Conservation (phyloP, 2,888 invertebrate species). For the Unio delphinus region DNA sequence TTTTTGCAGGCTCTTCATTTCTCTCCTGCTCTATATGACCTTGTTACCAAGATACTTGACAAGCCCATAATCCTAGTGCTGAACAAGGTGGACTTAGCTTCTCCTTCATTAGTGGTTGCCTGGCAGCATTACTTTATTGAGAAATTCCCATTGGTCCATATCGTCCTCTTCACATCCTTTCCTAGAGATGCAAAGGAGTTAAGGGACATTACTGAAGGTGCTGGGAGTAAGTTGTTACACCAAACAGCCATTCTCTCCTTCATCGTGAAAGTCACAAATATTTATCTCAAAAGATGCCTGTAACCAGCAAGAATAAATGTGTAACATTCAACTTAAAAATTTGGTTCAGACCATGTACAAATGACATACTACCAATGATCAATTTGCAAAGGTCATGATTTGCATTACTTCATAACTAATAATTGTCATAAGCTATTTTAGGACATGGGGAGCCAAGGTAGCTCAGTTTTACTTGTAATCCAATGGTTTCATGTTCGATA, state of each 20-base stretch:
- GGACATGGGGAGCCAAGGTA: no score
- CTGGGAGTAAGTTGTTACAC: conserved; percentile 6
- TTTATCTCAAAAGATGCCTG: background rate
- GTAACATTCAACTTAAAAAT: background rate
- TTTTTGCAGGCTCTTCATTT: conserved; percentile 78
- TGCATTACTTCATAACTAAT: no score
- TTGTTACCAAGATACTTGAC: conserved; percentile 81
- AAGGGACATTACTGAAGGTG: background rate
- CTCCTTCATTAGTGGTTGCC: conserved; percentile 84
- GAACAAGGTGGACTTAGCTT: conserved; percentile 93
- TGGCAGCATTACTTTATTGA: conserved; percentile 87
- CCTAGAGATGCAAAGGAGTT: conserved; percentile 72
- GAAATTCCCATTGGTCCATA: conserved; percentile 81
- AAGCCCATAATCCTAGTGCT: conserved; percentile 90
- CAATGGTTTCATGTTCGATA: no score
- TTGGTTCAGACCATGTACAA: no score
- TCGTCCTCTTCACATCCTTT: conserved; percentile 88
- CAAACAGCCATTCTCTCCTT: background rate
- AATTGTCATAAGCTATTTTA: no score
- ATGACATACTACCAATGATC: no score
- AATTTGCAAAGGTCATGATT: no score
- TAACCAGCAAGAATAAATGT: background rate
- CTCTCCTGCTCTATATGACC: conserved; percentile 88
- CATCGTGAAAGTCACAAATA: background rate
- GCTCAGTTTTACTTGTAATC: no score